These are phyloP conservation scores for Netelia inedita DNA, from an alignment of 2,888 invertebrate genomes.

Conservation along the genomic window DNA sequence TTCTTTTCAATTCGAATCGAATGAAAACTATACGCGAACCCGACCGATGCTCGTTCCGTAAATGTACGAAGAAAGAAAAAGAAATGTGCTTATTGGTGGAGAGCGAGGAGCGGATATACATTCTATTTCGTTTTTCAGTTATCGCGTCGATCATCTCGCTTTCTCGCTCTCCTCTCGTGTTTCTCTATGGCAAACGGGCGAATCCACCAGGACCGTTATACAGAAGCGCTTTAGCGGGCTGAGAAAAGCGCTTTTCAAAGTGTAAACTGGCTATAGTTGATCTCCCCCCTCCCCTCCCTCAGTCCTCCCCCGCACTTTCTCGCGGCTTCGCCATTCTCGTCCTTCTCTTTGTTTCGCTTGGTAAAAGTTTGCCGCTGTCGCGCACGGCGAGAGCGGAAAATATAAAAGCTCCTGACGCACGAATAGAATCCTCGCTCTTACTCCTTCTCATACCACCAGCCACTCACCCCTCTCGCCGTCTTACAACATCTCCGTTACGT, in stretches of 20 bases:
- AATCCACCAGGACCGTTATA: conserved; percentile 22
- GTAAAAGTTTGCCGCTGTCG: conserved; percentile 58
- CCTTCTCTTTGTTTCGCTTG: conserved; percentile 52
- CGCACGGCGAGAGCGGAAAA: conserved; percentile 44
- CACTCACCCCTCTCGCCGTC: background rate
- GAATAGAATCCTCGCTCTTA: conserved; percentile 38
- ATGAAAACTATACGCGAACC: background rate
- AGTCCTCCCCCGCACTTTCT: background rate
- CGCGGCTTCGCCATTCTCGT: conserved; percentile 8
- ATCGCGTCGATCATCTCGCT: conserved; percentile 65
- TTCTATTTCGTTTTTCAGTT: conserved; percentile 69
- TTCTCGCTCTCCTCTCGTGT: conserved; percentile 11
- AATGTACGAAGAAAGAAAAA: conserved; percentile 6
- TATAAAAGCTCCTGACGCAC: conserved; percentile 50
- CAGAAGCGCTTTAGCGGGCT: conserved; percentile 46
- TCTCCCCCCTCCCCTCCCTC: conserved; percentile 21
- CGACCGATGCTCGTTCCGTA: background rate
- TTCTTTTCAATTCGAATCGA: background rate
- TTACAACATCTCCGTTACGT: conserved; percentile 34
- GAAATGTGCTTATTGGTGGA: conserved; percentile 9
- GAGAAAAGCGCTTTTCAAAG: conserved; percentile 63
- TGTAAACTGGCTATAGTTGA: conserved; percentile 67
- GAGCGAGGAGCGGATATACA: conserved; percentile 67
- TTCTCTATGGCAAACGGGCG: conserved; percentile 21
- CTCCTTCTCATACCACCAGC: background rate